These are phyloP conservation scores for Dynastes grantii DNA, from an alignment of 2,888 invertebrate genomes.

Conservation along the genomic window DNA sequence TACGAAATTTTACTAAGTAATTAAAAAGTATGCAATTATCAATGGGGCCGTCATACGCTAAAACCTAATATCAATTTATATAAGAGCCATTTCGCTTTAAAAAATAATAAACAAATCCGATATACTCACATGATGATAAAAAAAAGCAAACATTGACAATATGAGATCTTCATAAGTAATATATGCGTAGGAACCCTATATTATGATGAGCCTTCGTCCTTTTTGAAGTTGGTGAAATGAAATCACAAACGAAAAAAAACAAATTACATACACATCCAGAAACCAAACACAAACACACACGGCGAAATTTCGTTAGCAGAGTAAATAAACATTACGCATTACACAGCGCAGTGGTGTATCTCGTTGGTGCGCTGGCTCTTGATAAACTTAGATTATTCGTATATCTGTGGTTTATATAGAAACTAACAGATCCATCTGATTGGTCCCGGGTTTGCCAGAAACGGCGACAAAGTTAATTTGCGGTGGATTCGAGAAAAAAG, in stretches of 20 bases:
- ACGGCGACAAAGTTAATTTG: neutral
- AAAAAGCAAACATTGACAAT: constrained; percentile 39
- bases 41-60: neutral
- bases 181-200: neutral
- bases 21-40: constrained; percentile 15
- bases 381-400: neutral
- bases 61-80: neutral
- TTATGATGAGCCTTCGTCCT: neutral
- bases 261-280: neutral
- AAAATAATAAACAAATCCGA: constrained; percentile 32
- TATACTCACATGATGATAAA: constrained; percentile 35
- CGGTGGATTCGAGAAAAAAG: constrained; percentile 7
- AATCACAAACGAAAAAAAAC: no score
- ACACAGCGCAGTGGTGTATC: neutral
- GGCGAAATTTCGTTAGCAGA: constrained; percentile 4
- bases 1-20: neutral
- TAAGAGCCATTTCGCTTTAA: neutral
- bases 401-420: constrained; percentile 29
- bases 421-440: constrained; percentile 23
- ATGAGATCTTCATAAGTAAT: constrained; percentile 15
- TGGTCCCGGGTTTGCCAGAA: constrained; percentile 16
- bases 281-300: constrained; percentile 1
- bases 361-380: neutral
- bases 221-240: constrained; percentile 1
- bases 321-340: neutral